Percentiles rank a stretch among this genome's conserved stretches.
Evolutionary conservation across 2,797 vertebrate genomes (phyloP).

Genomic region (Paedocypris micromegethes): DNA sequence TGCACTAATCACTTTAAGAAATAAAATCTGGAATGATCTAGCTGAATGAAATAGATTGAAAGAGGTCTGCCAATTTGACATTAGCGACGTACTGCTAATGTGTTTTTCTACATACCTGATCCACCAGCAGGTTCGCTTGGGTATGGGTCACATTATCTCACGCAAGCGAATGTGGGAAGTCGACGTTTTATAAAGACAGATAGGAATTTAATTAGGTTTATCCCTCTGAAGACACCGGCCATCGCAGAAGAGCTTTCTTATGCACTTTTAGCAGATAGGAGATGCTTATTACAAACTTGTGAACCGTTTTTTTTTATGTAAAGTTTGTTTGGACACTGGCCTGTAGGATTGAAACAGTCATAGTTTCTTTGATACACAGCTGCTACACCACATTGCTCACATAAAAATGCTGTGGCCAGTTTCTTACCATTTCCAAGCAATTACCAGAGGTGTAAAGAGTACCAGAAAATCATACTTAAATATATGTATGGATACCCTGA

Average conservation of each 20-base stretch:
- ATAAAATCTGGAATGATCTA: constrained; percentile 28
- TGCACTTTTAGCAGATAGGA: constrained; percentile 24
- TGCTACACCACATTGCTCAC: too few relatives aligned
- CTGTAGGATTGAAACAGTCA: neutral
- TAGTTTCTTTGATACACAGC: neutral
- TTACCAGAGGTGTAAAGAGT: too few relatives aligned
- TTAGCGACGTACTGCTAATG: constrained; percentile 2
- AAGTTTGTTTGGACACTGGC: neutral
- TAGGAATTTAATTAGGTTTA: constrained; percentile 68
- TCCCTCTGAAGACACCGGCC: constrained; percentile 48
- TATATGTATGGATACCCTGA: too few relatives aligned
- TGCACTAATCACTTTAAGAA: constrained; percentile 40
- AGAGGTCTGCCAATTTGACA: constrained; percentile 7
- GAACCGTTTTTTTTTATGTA: constrained; percentile 10
- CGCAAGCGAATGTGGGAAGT: constrained; percentile 26
- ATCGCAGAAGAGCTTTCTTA: constrained; percentile 30
- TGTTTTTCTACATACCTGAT: constrained; percentile 18
- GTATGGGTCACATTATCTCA: constrained; percentile 23
- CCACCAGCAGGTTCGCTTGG: constrained; percentile 5
- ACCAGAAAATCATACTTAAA: too few relatives aligned
- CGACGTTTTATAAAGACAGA: constrained; percentile 47
- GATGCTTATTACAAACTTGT: constrained; percentile 15
- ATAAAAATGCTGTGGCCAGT: too few relatives aligned
- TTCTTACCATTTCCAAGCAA: too few relatives aligned
- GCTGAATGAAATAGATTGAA: constrained; percentile 20